Evolutionary conservation across 2,888 invertebrate genomes (phyloP).

Genomic region (Theretra japonica): DNA sequence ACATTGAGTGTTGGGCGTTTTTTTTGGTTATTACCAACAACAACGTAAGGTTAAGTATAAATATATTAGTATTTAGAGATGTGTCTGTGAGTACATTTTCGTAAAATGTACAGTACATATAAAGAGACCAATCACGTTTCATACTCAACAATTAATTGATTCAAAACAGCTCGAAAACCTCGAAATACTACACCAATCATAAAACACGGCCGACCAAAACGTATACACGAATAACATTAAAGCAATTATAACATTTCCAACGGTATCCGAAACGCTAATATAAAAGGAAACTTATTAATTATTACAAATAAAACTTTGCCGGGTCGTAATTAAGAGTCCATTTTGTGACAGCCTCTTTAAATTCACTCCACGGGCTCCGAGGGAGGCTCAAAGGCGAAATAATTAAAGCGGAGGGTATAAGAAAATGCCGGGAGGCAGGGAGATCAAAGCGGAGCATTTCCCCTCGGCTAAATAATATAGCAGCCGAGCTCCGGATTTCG

Average conservation of each 20-base stretch:
- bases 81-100: too few species aligned
- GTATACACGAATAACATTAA: conserved; percentile 14
- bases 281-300: conserved; percentile 72
- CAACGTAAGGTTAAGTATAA: too few species aligned
- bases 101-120: background rate
- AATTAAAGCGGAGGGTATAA: conserved; percentile 80
- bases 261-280: conserved; percentile 32
- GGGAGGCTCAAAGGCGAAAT: conserved; percentile 79
- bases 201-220: conserved; percentile 14
- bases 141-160: background rate
- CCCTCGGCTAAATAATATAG: conserved; percentile 72
- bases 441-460: conserved; percentile 78
- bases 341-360: conserved; percentile 81
- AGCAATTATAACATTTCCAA: conserved; percentile 24
- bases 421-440: conserved; percentile 71
- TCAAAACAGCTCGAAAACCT: background rate
- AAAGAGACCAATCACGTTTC: background rate
- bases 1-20: too few species aligned
- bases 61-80: background rate
- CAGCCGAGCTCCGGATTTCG: conserved; percentile 63
- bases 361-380: conserved; percentile 72
- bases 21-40: too few species aligned
- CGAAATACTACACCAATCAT: background rate
- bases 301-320: conserved; percentile 75
- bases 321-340: conserved; percentile 79